Base-by-base conservation (phyloP, 2,888 invertebrate genomes). In the Drosophila atroscutellata region DNA sequence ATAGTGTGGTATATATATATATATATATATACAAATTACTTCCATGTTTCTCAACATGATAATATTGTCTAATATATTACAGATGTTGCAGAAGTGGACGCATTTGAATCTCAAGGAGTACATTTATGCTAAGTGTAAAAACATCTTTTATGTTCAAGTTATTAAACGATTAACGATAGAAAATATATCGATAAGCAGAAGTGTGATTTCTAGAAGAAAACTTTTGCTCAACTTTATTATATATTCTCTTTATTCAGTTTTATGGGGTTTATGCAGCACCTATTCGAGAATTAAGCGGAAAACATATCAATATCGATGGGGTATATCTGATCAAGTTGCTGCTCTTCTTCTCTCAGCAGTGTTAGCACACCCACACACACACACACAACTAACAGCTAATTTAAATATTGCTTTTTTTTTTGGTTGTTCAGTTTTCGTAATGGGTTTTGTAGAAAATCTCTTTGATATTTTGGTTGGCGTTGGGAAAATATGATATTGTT, bases 351-450 rank as follows among this genome's bases (percentile, higher is more conserved):
- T 42, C 0, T 2, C 0, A 2, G n/a, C 6, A 45, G 20, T 20
- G 7, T 42, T 42, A 13, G 20, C 20, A 24, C 20, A 15, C 20
- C 15, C 45, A 24, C 18, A 37, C 18, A 18, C 37, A 37, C 18
- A 8, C 18, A 37, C 37, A 37, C 37, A n/a, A 11, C 11, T 37
- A 55, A 66, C 54, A 67, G 54, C 37, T 42, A 62, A 71, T 71
- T 71, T 47, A 34, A 54, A 60, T 61, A 28, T 56, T 24, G 20
- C 3, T 15, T 24, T 51, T 65, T 37, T 49, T 37, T 49, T 73
- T 73, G 15, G 3, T 24, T 45, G 20, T n/a, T 73, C 36, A 60
- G 51, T 67, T 75, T 68, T 57, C 24, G 8, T 8, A 30, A 7
- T 45, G n/a, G 52, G 11, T n/a, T 37, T 37, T 3, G 11, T n/a